phyloP scores from a whole-genome alignment of 2,888 invertebrate species.

The Acholoe squamosa region DNA sequence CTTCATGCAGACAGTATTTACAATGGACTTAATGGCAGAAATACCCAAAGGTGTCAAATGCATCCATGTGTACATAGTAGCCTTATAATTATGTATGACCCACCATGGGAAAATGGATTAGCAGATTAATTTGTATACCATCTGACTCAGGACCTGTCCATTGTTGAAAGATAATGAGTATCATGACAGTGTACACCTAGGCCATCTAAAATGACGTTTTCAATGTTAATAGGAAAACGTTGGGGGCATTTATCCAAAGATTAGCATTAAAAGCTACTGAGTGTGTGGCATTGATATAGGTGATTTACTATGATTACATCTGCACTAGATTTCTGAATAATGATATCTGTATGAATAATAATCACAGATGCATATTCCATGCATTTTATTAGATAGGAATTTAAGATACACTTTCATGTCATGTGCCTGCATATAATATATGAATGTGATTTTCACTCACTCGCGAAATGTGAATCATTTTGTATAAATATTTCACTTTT shows the following conservation, averaged over 20 bases:
- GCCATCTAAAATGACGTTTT: neutral
- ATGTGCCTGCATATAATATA: constrained; percentile 24
- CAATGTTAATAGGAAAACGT: neutral
- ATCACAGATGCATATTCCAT: neutral
- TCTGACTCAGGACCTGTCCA: neutral
- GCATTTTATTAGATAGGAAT: neutral
- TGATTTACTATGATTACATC: neutral
- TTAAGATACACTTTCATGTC: neutral
- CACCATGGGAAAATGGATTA: constrained; percentile 6
- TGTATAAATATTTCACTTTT: constrained; percentile 39
- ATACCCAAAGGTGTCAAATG: neutral
- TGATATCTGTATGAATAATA: neutral
- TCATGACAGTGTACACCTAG: neutral
- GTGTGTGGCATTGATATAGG: neutral
- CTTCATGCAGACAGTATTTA: constrained; percentile 41
- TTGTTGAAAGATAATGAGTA: neutral
- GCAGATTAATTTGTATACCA: constrained; percentile 14
- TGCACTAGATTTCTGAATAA: neutral
- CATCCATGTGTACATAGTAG: neutral
- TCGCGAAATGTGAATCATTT: constrained; percentile 13
- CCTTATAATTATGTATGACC: constrained; percentile 14
- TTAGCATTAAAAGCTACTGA: neutral
- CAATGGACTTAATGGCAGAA: constrained; percentile 12
- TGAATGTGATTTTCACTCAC: neutral
- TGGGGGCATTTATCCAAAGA: neutral